Conservation (phyloP, 2,888 invertebrate species). For the Kuschelorhynchus macadamiae region DNA sequence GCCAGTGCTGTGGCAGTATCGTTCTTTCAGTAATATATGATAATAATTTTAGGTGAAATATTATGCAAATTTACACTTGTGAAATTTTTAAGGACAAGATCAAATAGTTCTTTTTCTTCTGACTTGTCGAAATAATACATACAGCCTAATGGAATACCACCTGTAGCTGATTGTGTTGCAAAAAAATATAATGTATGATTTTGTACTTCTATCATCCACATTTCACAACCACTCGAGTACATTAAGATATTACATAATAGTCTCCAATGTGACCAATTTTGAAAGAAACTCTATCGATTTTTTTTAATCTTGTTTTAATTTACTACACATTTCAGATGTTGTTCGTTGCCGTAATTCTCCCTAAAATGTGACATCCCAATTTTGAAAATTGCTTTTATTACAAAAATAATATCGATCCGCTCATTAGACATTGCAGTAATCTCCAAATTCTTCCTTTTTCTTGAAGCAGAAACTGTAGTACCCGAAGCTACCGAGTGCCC, state of each 20-base stretch:
- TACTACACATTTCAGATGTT: constrained; percentile 6
- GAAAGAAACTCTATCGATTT: constrained; percentile 6
- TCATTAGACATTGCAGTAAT: constrained; percentile 15
- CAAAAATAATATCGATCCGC: constrained; percentile 33
- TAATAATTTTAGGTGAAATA: constrained; percentile 27
- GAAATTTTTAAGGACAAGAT: constrained; percentile 6
- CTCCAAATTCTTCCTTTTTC: constrained; percentile 29
- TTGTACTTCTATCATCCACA: constrained; percentile 31
- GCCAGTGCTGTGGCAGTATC: constrained; percentile 28
- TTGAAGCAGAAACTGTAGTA: constrained; percentile 26
- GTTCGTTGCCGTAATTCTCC: constrained; percentile 19
- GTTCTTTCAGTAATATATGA: constrained; percentile 38
- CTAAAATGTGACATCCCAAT: constrained; percentile 27
- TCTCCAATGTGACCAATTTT: constrained; percentile 5
- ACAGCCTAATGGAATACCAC: constrained; percentile 36
- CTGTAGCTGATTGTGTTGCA: constrained; percentile 25
- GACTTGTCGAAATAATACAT: constrained; percentile 18
- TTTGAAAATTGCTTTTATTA: constrained; percentile 27
- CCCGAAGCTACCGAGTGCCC: constrained; percentile 22
- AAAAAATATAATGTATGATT: constrained; percentile 36
- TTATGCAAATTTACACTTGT: constrained; percentile 4
- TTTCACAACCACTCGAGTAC: constrained; percentile 33
- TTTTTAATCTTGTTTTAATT: constrained; percentile 20
- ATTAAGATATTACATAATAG: constrained; percentile 22
- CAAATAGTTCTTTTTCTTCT: constrained; percentile 8